These are phyloP conservation scores for Drosophila virilis DNA, from an alignment of 1,140 invertebrate genomes.

Conservation along the genomic window DNA sequence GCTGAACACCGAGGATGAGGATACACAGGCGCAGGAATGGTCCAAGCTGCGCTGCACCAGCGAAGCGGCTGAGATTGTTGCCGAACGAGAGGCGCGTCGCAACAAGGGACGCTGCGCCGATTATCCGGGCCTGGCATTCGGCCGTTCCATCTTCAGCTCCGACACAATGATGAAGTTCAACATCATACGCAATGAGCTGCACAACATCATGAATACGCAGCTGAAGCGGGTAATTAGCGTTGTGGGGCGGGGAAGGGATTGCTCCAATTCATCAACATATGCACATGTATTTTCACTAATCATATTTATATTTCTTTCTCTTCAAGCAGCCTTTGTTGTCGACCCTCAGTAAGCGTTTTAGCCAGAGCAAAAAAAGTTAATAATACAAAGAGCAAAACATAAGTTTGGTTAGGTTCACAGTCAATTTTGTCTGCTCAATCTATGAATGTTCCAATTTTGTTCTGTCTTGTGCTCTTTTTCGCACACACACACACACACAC, in stretches of 20 bases:
- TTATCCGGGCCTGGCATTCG: conserved; percentile 96
- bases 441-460: conserved; percentile 65
- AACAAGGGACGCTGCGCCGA: conserved; percentile 92
- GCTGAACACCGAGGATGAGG: conserved; percentile 86
- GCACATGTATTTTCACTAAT: conserved; percentile 52
- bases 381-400: neutral
- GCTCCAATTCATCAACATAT: neutral
- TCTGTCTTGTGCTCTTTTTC: conserved; percentile 25
- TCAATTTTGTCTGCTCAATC: conserved; percentile 29
- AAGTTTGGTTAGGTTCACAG: conserved; percentile 72
- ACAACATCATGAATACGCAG: conserved; percentile 98
- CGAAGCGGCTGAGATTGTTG: conserved; percentile 93
- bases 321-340: conserved; percentile 47
- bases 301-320: conserved; percentile 38
- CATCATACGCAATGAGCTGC: conserved; percentile 97
- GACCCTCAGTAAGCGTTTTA: conserved; percentile 27
- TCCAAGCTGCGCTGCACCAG: conserved; percentile 93
- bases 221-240: conserved; percentile 94
- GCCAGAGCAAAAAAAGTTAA: conserved; percentile 16
- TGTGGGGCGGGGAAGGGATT: neutral
- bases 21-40: conserved; percentile 91
- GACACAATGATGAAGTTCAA: conserved; percentile 99
- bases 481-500: conserved; percentile 10
- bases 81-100: conserved; percentile 91
- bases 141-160: conserved; percentile 96